Evolutionary conservation across 1,140 invertebrate genomes (phyloP).

Genomic region (Trichonephila clavipes): DNA sequence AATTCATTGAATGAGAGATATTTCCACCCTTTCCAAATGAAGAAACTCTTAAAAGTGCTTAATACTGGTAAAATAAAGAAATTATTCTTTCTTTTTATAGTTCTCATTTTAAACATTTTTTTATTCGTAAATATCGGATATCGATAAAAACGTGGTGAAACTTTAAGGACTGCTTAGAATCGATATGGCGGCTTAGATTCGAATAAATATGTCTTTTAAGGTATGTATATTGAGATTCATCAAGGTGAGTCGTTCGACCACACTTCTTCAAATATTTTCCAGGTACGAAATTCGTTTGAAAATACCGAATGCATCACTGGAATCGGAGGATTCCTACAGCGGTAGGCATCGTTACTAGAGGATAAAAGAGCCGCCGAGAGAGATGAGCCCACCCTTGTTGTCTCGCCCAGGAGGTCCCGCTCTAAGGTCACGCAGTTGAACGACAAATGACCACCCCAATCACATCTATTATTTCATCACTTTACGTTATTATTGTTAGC

Average conservation of each 20-base stretch:
- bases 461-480: constrained; percentile 66
- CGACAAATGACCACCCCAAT: constrained; percentile 53
- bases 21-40: no score
- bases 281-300: background rate
- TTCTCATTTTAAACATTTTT: no score
- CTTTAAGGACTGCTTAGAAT: no score
- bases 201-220: no score
- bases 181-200: no score
- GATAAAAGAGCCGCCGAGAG: constrained; percentile 49
- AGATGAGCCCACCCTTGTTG: constrained; percentile 44
- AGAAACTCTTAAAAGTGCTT: no score
- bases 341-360: constrained; percentile 17
- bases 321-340: background rate
- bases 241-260: background rate
- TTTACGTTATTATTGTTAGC: background rate
- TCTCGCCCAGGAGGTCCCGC: constrained; percentile 41
- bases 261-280: background rate
- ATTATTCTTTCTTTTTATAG: no score
- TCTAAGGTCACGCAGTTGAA: constrained; percentile 28
- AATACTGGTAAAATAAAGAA: no score
- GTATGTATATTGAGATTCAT: background rate
- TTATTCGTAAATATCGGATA: no score
- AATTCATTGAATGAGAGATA: no score
- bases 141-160: no score
- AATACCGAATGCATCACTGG: background rate